phyloP scores from a whole-genome alignment of 2,797 vertebrate genomes.

The Ctenopoma kingsleyae region DNA sequence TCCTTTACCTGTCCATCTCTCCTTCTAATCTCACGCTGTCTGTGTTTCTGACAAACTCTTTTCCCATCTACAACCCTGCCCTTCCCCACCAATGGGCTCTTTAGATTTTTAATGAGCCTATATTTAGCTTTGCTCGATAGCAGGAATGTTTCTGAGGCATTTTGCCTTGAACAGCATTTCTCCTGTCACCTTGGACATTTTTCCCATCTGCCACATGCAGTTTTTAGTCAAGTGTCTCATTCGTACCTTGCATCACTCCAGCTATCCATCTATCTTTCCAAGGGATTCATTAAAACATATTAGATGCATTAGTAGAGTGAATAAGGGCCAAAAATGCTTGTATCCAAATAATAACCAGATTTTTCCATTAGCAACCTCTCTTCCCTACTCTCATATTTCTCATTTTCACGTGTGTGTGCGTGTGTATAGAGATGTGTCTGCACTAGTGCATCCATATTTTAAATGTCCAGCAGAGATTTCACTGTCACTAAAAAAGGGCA shows the following conservation, averaged over 20 bases:
- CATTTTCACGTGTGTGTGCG: slow-evolving; percentile 1
- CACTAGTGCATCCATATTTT: slow-evolving; percentile 51
- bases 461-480: slow-evolving; percentile 39
- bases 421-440: slow-evolving; percentile 13
- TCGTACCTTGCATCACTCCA: slow-evolving; percentile 20
- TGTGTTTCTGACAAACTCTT: slow-evolving; percentile 57
- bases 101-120: slow-evolving; percentile 83
- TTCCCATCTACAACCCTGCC: slow-evolving; percentile 26
- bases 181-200: slow-evolving; percentile 76
- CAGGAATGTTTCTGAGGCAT: slow-evolving; percentile 64
- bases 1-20: slow-evolving; percentile 55
- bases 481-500: slow-evolving; percentile 2
- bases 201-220: slow-evolving; percentile 59
- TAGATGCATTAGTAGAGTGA: slow-evolving; percentile 71
- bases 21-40: slow-evolving; percentile 45
- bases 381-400: slow-evolving; percentile 23
- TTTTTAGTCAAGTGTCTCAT: slow-evolving; percentile 42
- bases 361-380: slow-evolving; percentile 70
- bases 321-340: slow-evolving; percentile 48
- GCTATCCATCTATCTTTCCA: slow-evolving; percentile 18
- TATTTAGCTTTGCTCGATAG: slow-evolving; percentile 73
- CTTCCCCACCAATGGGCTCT: slow-evolving; percentile 45
- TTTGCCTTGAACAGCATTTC: slow-evolving; percentile 69
- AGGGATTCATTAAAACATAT: slow-evolving; percentile 67
- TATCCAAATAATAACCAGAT: slow-evolving; percentile 61